Conservation (phyloP, 2,797 vertebrate genomes). For the Ceryle rudis region DNA sequence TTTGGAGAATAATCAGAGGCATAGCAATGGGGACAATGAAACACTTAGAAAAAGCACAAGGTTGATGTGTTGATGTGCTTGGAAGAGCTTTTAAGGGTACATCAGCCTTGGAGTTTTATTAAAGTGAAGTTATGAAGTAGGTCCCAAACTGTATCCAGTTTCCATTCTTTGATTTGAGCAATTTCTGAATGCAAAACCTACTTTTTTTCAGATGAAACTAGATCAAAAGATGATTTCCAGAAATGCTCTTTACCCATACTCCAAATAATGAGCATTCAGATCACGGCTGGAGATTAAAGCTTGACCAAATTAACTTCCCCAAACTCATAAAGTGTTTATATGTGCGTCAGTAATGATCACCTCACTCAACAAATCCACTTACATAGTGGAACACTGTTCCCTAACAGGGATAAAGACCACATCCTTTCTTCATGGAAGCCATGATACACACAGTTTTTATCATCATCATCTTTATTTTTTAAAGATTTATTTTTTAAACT, state of each 20-base stretch:
- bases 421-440: neutral
- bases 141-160: neutral
- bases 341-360: neutral
- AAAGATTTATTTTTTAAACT: fast-evolving
- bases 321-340: neutral
- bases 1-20: neutral
- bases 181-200: neutral
- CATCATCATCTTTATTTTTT: neutral
- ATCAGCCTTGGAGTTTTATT: neutral
- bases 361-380: neutral
- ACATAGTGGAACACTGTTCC: neutral
- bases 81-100: neutral
- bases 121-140: neutral
- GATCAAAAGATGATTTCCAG: neutral
- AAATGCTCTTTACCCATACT: neutral
- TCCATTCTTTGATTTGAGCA: neutral
- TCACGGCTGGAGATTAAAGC: neutral
- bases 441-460: neutral
- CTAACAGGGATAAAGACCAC: neutral
- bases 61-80: fast-evolving
- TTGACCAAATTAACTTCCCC: neutral
- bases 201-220: neutral
- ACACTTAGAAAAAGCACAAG: neutral
- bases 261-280: neutral
- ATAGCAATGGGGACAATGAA: neutral